These are phyloP conservation scores for Solenopsis fugax DNA, from an alignment of 1,140 invertebrate species.

Conservation along the genomic window DNA sequence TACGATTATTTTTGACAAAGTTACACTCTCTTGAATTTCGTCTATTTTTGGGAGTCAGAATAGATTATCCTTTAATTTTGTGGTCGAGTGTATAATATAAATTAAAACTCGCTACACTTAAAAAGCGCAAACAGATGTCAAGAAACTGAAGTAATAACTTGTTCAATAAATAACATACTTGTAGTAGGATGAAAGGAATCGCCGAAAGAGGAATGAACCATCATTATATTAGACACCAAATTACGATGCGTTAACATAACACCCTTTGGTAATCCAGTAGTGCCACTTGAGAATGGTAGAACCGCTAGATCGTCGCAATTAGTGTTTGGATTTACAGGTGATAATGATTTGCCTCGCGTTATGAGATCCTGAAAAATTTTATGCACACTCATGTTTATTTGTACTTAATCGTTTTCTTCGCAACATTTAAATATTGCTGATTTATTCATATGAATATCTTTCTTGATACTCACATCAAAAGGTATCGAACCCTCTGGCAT, in stretches of 20 bases:
- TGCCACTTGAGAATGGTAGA: constrained; percentile 94
- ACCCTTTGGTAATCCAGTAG: constrained; percentile 96
- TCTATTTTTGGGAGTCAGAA: too few species aligned
- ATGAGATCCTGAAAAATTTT: constrained; percentile 80
- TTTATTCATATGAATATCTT: neutral
- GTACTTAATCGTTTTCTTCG: neutral
- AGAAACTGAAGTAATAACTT: neutral
- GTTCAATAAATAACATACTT: constrained; percentile 21
- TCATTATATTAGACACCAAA: constrained; percentile 90
- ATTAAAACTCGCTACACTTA: neutral
- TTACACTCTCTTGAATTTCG: too few species aligned
- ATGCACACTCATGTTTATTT: neutral
- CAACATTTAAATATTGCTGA: constrained; percentile 4
- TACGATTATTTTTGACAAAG: too few species aligned
- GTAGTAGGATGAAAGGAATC: constrained; percentile 5
- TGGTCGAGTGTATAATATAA: too few species aligned
- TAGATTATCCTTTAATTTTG: too few species aligned
- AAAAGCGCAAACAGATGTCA: neutral
- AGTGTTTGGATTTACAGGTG: constrained; percentile 30
- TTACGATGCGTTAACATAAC: constrained; percentile 95
- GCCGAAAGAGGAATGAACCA: constrained; percentile 84
- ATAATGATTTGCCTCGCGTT: constrained; percentile 80
- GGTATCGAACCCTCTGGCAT: constrained; percentile 78
- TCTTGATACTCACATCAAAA: constrained; percentile 78
- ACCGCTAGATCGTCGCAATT: constrained; percentile 86